phyloP scores from a whole-genome alignment of 2,797 vertebrate genomes.

The Scomberomorus guttatus region DNA sequence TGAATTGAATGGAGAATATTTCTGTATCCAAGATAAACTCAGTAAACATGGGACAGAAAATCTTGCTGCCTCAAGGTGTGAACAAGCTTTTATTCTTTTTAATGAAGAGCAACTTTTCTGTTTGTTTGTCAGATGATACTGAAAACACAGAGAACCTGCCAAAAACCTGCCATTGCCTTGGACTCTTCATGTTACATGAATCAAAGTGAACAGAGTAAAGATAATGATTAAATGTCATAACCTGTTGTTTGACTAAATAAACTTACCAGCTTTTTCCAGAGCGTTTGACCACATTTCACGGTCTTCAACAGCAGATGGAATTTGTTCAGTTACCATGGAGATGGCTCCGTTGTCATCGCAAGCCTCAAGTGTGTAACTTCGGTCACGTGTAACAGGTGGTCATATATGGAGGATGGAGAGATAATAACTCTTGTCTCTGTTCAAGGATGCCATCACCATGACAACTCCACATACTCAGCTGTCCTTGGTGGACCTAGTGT shows the following conservation, averaged over 20 bases:
- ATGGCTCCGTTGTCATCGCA: neutral
- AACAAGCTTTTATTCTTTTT: neutral
- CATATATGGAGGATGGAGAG: neutral
- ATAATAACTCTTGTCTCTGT: neutral
- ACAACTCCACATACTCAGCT: neutral
- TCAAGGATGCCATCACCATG: neutral
- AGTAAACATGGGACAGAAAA: neutral
- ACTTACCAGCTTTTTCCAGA: neutral
- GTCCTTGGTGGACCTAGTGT: neutral
- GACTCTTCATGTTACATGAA: neutral
- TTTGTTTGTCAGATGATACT: neutral
- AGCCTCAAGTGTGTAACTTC: neutral
- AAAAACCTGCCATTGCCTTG: neutral
- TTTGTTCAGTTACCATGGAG: neutral
- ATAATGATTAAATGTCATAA: neutral
- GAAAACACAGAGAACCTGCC: neutral
- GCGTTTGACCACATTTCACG: neutral
- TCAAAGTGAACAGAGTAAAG: conserved; percentile 4
- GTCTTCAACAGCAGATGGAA: neutral
- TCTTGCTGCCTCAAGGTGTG: neutral
- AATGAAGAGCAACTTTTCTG: neutral
- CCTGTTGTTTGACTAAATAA: neutral
- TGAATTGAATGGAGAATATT: neutral
- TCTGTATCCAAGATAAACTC: neutral
- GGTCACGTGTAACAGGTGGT: neutral